Evolutionary conservation across 2,113 vertebrate species (phyloP).

Genomic region (Chloropsis cyanopogon): DNA sequence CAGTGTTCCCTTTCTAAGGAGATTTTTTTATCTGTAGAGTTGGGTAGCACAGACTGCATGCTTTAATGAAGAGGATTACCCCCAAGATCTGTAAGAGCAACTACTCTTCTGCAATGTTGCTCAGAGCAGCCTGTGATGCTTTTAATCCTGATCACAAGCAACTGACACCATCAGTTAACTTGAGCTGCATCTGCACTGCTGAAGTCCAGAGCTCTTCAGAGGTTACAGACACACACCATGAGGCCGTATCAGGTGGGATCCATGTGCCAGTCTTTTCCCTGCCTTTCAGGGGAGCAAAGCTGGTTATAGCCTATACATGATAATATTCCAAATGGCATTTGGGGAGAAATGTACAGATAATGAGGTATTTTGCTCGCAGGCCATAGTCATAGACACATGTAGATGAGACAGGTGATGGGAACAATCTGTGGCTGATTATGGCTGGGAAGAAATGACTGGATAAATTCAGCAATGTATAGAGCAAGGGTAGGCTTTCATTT

Average conservation of each 20-base stretch:
- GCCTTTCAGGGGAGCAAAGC: not conserved
- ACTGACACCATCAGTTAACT: not conserved
- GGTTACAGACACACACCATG: not conserved
- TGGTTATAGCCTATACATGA: fast-evolving
- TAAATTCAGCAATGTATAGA: not conserved
- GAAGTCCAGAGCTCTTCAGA: not conserved
- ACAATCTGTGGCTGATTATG: not conserved
- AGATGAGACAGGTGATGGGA: not conserved
- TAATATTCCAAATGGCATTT: not conserved
- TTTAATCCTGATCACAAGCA: not conserved
- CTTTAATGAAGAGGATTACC: not conserved
- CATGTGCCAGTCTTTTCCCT: not conserved
- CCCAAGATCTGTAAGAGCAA: not conserved
- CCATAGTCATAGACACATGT: not conserved
- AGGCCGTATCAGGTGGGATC: not conserved
- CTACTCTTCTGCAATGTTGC: not conserved
- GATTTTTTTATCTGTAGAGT: not conserved
- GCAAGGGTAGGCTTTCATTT: not conserved
- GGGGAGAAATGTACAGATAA: not conserved
- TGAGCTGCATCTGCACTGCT: not conserved
- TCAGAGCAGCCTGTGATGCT: not conserved
- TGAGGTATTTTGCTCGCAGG: not conserved
- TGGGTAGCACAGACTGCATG: not conserved
- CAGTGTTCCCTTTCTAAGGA: not conserved
- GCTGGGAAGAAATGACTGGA: not conserved